Evolutionary conservation across 2,797 vertebrate species (phyloP).

Genomic region (Babyrousa celebensis): DNA sequence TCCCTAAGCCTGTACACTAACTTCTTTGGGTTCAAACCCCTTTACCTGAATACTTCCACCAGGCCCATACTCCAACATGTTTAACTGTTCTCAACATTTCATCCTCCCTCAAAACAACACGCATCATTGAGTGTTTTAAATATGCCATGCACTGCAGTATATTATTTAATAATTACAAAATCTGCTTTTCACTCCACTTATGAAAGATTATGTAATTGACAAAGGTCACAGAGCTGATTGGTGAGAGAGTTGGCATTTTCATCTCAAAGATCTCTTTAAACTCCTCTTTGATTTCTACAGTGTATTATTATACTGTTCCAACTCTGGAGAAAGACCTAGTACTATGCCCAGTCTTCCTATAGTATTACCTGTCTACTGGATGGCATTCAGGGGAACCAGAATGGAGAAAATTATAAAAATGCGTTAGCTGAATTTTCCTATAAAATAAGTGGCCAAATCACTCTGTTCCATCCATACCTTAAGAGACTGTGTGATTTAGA

Average conservation of each 20-base stretch:
- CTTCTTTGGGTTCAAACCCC: neutral
- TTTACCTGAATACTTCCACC: neutral
- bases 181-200: neutral
- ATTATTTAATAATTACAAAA: neutral
- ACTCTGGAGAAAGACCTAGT: neutral
- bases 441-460: conserved; percentile 20
- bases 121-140: neutral
- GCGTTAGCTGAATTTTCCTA: neutral
- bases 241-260: neutral
- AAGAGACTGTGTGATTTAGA: neutral
- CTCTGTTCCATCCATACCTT: conserved; percentile 1
- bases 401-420: neutral
- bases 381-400: neutral
- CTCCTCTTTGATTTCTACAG: neutral
- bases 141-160: neutral
- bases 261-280: neutral
- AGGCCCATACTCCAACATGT: neutral
- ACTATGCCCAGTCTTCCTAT: neutral
- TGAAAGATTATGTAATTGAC: neutral
- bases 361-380: neutral
- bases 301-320: neutral
- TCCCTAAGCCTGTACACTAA: neutral
- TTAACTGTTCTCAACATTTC: neutral
- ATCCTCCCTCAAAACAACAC: neutral
- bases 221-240: neutral